Evolutionary conservation across 2,797 vertebrate genomes (phyloP).

Genomic region (Lithobates sylvaticus): DNA sequence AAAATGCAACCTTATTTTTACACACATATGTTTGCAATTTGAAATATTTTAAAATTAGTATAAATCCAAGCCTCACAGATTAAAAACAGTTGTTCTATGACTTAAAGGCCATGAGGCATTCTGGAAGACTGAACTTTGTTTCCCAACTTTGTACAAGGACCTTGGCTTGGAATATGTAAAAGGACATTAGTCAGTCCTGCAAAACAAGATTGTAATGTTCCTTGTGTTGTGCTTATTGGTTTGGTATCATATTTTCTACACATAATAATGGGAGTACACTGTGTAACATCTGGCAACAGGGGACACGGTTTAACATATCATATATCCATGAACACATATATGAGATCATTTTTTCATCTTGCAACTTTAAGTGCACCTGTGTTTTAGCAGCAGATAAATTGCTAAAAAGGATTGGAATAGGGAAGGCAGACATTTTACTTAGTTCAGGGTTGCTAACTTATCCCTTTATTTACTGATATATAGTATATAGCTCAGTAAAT

Average conservation of each 20-base stretch:
- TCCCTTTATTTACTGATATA: neutral
- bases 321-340: conserved; percentile 44
- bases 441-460: neutral
- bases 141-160: conserved; percentile 43
- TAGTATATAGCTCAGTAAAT: too few species aligned
- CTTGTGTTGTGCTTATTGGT: conserved; percentile 33
- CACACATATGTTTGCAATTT: conserved; percentile 66
- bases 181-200: neutral
- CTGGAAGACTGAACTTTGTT: conserved; percentile 39
- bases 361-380: neutral
- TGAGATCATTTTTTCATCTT: neutral
- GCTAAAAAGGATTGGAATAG: neutral
- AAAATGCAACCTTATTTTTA: conserved; percentile 50
- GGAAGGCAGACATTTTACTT: neutral
- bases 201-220: conserved; percentile 15
- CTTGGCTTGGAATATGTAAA: neutral
- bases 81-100: conserved; percentile 74
- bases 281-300: conserved; percentile 59
- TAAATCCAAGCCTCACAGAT: conserved; percentile 70
- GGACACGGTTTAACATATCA: conserved; percentile 24
- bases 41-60: conserved; percentile 67
- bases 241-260: conserved; percentile 64
- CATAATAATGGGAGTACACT: conserved; percentile 65
- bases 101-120: conserved; percentile 58
- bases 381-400: neutral